Evolutionary conservation across 2,888 invertebrate genomes (phyloP), one percentile per base, ranked within the genome.

Genomic region (Brachycybe producta): DNA sequence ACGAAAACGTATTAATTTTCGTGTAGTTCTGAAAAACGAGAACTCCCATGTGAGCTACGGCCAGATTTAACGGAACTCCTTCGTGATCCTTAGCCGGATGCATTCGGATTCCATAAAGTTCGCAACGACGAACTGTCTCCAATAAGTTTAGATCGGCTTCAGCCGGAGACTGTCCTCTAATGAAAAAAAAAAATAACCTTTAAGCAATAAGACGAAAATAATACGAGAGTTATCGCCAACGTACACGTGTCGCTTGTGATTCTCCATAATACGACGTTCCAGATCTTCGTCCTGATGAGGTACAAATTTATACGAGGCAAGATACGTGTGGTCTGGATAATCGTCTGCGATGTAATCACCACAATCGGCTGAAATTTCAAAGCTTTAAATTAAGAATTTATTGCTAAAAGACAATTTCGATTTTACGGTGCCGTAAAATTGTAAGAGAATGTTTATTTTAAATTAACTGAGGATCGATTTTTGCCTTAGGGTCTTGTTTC

Each of bases 1-100:
- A 98, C 57, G 94, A 95, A 72, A 98, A 99, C 32, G 95, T 97
- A 72, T 94, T 95, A 62, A 97, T 97, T 71, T 94, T 92, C 40
- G 90, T 91, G 63, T 79, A 81, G 68, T 90, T 84, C 71, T 98
- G 97, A 74, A 92, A 98, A 57, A 98, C 94, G 49, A 92, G 79
- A 54, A 98, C 86, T 55, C 98, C 98, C 84, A 92, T 84, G 69
- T 98, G 95, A 5, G 94, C 91, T 15, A 95, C 94, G 8, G 97
- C 86, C 59, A 98, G 73, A 72, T 94, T 91, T 40, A 98, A 71
- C 0, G 88, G 80, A 23, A 91, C 90, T n/a, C 84, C 86, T 68
- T 97, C 95, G 67, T 90, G 84, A 71, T 95, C 94, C 75, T 92
- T 94, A 11, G 92, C 94, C 19, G 86, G 80, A 69, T 95, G 92